Evolutionary conservation across 2,113 vertebrate species (phyloP).

Genomic region (Oxyruncus cristatus): DNA sequence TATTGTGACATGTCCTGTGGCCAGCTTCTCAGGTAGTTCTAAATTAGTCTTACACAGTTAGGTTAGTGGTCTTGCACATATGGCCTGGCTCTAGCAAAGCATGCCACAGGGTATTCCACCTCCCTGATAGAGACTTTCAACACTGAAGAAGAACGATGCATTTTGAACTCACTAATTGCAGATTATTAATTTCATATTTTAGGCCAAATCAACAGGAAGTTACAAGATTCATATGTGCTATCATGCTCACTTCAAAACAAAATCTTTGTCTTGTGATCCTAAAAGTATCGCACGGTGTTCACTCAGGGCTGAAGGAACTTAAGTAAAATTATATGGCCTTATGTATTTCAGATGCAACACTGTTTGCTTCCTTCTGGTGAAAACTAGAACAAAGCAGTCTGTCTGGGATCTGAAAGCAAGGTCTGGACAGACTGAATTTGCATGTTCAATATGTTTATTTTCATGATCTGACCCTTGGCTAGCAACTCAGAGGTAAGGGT

Average conservation of each 20-base stretch:
- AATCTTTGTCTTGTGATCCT: background rate
- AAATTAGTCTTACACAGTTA: background rate
- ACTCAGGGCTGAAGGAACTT: background rate
- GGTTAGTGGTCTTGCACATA: background rate
- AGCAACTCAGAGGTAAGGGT: background rate
- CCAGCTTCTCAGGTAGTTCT: background rate
- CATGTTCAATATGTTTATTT: background rate
- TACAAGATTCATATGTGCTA: background rate
- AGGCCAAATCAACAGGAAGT: background rate
- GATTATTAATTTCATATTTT: background rate
- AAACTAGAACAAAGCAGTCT: background rate
- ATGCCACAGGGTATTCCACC: background rate
- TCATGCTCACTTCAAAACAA: background rate
- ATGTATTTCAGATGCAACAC: background rate
- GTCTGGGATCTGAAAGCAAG: background rate
- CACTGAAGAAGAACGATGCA: background rate
- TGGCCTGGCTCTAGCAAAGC: fast-evolving
- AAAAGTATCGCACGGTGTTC: background rate
- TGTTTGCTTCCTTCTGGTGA: background rate
- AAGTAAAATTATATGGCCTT: background rate
- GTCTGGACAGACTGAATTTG: background rate
- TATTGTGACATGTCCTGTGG: background rate
- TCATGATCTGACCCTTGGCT: background rate
- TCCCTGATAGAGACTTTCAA: background rate
- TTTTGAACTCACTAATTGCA: background rate